These are phyloP conservation scores for Psittacula derbiana DNA, from an alignment of 2,797 vertebrate genomes.

Conservation along the genomic window DNA sequence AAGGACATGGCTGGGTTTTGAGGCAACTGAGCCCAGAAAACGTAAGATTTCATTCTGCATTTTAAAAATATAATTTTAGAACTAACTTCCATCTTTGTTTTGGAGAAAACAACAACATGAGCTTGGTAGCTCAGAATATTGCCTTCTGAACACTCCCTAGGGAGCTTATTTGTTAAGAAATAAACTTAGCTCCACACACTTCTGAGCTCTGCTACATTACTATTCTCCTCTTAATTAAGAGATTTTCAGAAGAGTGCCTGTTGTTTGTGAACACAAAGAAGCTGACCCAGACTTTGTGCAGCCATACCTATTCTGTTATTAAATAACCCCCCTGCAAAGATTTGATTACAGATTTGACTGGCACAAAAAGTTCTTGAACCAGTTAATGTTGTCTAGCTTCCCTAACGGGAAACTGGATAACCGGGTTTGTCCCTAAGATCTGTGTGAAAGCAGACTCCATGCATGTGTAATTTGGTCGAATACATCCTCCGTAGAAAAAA, in stretches of 20 bases:
- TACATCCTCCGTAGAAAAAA: not conserved
- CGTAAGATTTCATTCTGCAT: not conserved
- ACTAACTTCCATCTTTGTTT: not conserved
- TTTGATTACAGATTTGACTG: slow-evolving; percentile 50
- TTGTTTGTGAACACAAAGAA: not conserved
- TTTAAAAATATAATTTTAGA: not conserved
- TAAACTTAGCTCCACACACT: not conserved
- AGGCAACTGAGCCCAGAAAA: not conserved
- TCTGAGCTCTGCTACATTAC: not conserved
- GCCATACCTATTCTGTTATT: slow-evolving; percentile 32
- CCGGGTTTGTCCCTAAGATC: slow-evolving; percentile 22
- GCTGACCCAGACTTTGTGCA: slow-evolving; percentile 19
- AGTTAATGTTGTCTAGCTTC: slow-evolving; percentile 16
- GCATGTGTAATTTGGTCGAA: not conserved
- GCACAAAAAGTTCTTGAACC: slow-evolving; percentile 36
- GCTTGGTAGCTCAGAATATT: not conserved
- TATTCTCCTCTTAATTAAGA: slow-evolving; percentile 1
- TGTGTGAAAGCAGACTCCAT: slow-evolving; percentile 43
- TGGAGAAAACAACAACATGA: not conserved
- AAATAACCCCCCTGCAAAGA: not conserved
- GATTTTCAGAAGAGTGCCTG: not conserved
- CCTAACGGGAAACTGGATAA: slow-evolving; percentile 24
- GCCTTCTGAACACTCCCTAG: not conserved
- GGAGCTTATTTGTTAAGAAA: slow-evolving; percentile 27
- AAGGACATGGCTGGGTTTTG: not conserved